Evolutionary conservation across 2,797 vertebrate genomes (phyloP), one percentile per base, ranked within the genome.

Genomic region (Pristis pectinata): DNA sequence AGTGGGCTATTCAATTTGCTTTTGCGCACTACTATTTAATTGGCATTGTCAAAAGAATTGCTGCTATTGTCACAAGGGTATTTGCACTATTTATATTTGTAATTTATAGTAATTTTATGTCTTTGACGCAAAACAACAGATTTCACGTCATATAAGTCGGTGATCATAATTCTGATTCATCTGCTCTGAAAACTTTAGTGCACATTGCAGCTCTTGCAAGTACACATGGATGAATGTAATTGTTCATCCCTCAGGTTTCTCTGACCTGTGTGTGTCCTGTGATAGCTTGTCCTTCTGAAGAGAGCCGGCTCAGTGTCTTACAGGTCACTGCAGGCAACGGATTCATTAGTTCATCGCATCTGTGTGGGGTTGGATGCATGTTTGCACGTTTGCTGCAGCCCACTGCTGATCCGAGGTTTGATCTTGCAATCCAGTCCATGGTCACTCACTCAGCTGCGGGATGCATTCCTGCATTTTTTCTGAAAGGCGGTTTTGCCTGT

Each of bases 261-360:
- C 61, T 9, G 0, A 0, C 15, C 64, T 15, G 59, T 61, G 59
- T 61, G 59, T 61, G 59, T 61, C 15, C 1, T 49, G 44, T 1
- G 97, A 97, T 97, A 97, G 97, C 96, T 95, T 98, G 98, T 97
- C 97, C 98, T 98, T 98, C 98, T 98, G 27, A 98, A 98, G 98
- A 37, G 30, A 34, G 34, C 87, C 37, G 8, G 87, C 56, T 64
- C 19, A 15, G 34, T 61, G n/a, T 64, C 15, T 11, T 53, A 0
- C 49, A 85, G 27, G 83, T 59, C 49, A 34, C 30, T 59, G 53
- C 30, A 5, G 83, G 61, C 34, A 17, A 19, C 64, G 59, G 87
- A 22, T 37, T 24, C 87, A 41, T 41, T 24, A 41, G n/a, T 67
- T 64, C 3, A 30, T n/a, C 30, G 83, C 3, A 34, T 56, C 44